Conservation (phyloP, 1,140 invertebrate genomes). For the Aphelinus atriplicis region DNA sequence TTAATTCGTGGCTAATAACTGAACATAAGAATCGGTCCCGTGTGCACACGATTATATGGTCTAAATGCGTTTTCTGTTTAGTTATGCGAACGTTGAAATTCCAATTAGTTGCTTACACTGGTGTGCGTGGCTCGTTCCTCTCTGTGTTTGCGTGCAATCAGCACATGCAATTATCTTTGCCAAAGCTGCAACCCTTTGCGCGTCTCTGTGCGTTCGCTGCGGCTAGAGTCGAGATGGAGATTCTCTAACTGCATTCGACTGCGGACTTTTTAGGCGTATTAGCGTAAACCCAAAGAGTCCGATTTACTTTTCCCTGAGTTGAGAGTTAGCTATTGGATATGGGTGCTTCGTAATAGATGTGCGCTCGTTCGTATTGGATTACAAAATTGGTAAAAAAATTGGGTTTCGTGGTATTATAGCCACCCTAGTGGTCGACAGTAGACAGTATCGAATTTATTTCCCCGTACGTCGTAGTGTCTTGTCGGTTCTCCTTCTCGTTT, state of each 20-base stretch:
- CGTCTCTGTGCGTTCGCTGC: not conserved
- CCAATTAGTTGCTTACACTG: constrained; percentile 31
- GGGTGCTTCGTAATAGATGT: too few species aligned
- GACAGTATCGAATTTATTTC: too few species aligned
- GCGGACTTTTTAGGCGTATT: not conserved
- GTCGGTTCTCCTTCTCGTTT: too few species aligned
- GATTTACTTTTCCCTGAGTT: too few species aligned
- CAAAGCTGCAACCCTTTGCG: constrained; percentile 5
- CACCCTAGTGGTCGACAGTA: too few species aligned
- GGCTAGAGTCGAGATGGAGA: not conserved
- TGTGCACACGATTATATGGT: constrained; percentile 1
- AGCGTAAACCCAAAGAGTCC: not conserved
- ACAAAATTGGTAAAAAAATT: too few species aligned
- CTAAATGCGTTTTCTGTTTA: constrained; percentile 24
- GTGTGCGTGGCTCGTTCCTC: not conserved
- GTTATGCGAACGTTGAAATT: constrained; percentile 21
- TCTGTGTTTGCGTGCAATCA: constrained; percentile 19
- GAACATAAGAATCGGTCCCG: constrained; percentile 6
- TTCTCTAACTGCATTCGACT: not conserved
- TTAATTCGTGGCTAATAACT: constrained; percentile 13
- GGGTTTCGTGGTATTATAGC: too few species aligned
- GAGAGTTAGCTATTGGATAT: too few species aligned
- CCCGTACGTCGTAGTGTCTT: too few species aligned
- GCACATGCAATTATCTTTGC: constrained; percentile 33
- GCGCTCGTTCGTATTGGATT: too few species aligned